Base-by-base conservation (phyloP, 2,797 vertebrate species). In the Hafferia zeledoni region DNA sequence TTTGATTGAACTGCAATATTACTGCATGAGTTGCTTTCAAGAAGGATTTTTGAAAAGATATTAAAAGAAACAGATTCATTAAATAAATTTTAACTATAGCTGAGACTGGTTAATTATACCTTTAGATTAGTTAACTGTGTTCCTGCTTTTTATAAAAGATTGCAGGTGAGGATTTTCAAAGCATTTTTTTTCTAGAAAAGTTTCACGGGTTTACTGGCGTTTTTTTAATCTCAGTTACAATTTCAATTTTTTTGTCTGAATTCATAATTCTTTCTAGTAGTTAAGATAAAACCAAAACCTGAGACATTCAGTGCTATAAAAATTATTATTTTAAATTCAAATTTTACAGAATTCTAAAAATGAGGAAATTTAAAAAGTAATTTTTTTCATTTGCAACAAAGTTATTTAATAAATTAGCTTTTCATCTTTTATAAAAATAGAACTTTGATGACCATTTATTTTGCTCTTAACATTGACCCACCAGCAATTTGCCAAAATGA, bases 221-320 rank as follows among this genome's bases (percentile, higher is more conserved):
- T 15, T 22, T 11, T 82, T 70, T 7, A 33, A 56, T 79, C 6
- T 4, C 11, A 49, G 17, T 44, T 55, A 63, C 0, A 31, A 1
- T 43, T 78, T 89, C 6, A 44, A 23, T 2, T n/a, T 11, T 64
- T 72, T 52, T 39, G 3, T 49, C 87, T 49, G 11, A 33, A 49
- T 47, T 78, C 18, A 28, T 7, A 44, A 53, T 14, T 37, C 17
- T 49, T 14, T 37, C 22, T 44, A 70, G 12, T 14, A 41, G 6
- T 61, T 50, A 56, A 71, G 68, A 55, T 6, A 84, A 87, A 60
- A 8, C 1, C 0, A 2, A 60, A 39, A 64, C 2, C 2, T 33
- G 41, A 85, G 28, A 14, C 0, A 0, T 68, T 63, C 13, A 44
- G 5, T 52, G 6, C 2, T 44, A 68, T 25, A 16, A 60, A 49